These are phyloP conservation scores for Cerceris rybyensis DNA, from an alignment of 2,888 invertebrate genomes.

Conservation along the genomic window DNA sequence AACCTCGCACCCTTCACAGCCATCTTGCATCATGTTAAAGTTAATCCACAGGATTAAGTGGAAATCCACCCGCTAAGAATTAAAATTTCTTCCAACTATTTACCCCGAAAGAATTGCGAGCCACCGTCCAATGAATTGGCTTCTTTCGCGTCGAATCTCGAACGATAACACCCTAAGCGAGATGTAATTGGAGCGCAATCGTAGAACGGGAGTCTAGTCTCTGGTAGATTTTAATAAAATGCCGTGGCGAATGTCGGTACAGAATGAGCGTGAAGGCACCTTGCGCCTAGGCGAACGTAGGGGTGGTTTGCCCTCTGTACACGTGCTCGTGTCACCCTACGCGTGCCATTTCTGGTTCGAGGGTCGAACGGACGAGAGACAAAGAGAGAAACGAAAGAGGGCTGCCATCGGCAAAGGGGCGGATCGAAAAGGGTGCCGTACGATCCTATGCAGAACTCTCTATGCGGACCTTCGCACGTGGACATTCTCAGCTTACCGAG, in stretches of 20 bases:
- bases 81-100: too few relatives aligned
- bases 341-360: constrained; percentile 73
- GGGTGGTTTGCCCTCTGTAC: constrained; percentile 69
- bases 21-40: too few relatives aligned
- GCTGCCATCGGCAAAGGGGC: constrained; percentile 36
- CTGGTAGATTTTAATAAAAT: constrained; percentile 57
- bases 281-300: constrained; percentile 65
- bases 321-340: constrained; percentile 73
- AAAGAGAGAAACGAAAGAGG: constrained; percentile 14
- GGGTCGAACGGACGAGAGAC: constrained; percentile 42
- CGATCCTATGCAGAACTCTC: constrained; percentile 59
- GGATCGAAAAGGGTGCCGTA: constrained; percentile 57
- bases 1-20: too few relatives aligned
- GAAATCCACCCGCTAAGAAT: too few relatives aligned
- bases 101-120: too few relatives aligned
- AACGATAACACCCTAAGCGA: background rate
- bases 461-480: constrained; percentile 73
- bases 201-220: constrained; percentile 28
- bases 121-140: too few relatives aligned
- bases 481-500: constrained; percentile 82
- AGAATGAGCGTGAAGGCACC: constrained; percentile 69
- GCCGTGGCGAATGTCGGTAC: constrained; percentile 62
- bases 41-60: too few relatives aligned
- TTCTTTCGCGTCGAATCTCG: background rate
- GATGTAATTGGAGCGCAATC: constrained; percentile 49